Conservation (phyloP, 2,888 invertebrate species). For the Dolichomitus sp. region DNA sequence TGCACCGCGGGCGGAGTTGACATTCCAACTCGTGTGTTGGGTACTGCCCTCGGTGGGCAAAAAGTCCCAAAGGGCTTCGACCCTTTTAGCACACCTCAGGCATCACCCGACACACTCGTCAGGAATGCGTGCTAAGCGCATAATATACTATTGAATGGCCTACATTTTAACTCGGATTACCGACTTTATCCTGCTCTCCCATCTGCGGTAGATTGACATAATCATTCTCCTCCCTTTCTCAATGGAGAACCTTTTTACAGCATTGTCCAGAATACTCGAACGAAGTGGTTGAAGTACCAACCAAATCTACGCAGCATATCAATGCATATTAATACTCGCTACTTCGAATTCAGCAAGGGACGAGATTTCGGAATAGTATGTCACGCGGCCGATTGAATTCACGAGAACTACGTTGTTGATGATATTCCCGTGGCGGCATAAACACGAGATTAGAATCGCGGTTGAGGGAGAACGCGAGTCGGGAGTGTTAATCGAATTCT, state of each 20-base stretch:
- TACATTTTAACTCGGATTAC: too few relatives aligned
- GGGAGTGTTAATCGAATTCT: constrained; percentile 60
- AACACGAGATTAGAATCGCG: constrained; percentile 55
- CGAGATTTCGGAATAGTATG: neutral
- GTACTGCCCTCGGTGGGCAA: too few relatives aligned
- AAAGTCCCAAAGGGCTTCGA: too few relatives aligned
- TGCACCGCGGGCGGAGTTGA: too few relatives aligned
- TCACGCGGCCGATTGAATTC: constrained; percentile 15
- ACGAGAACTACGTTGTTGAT: constrained; percentile 2
- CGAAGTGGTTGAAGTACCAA: neutral
- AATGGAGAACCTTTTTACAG: neutral
- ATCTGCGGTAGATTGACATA: neutral
- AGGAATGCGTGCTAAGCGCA: too few relatives aligned
- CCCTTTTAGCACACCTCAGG: too few relatives aligned
- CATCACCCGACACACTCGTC: too few relatives aligned
- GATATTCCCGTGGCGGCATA: constrained; percentile 22
- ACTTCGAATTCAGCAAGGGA: neutral
- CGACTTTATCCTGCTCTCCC: too few relatives aligned
- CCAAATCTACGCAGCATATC: neutral
- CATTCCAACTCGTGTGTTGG: too few relatives aligned
- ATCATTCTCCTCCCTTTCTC: neutral
- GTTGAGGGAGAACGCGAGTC: constrained; percentile 19
- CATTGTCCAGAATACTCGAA: neutral
- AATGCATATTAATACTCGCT: neutral
- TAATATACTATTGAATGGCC: too few relatives aligned